These are phyloP conservation scores for Oligia strigilis DNA, from an alignment of 2,888 invertebrate genomes.

Conservation along the genomic window DNA sequence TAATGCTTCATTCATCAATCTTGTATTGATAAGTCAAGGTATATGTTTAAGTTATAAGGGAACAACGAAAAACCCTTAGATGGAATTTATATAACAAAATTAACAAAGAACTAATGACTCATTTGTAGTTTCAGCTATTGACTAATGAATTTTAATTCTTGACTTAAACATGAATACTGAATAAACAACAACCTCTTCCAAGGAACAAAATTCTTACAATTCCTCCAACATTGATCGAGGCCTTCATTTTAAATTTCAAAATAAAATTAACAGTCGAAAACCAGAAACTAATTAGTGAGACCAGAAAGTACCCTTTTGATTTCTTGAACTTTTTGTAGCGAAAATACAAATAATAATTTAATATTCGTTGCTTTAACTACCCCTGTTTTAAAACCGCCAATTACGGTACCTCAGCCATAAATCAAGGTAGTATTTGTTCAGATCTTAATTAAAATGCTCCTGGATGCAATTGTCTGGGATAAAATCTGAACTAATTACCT, in stretches of 20 bases:
- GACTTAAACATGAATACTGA: constrained; percentile 68
- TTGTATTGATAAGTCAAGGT: not conserved
- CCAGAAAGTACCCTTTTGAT: constrained; percentile 51
- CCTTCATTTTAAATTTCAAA: constrained; percentile 71
- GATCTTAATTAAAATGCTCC: constrained; percentile 73
- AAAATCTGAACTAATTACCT: constrained; percentile 66
- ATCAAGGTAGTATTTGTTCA: constrained; percentile 70
- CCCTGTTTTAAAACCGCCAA: constrained; percentile 67
- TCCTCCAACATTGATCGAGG: constrained; percentile 69
- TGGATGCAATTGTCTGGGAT: constrained; percentile 66
- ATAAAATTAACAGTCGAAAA: constrained; percentile 62
- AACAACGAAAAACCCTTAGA: constrained; percentile 37
- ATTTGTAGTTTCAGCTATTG: constrained; percentile 66
- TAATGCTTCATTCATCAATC: constrained; percentile 14
- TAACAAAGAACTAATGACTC: constrained; percentile 62
- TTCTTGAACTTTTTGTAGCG: constrained; percentile 54
- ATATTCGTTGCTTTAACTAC: constrained; percentile 69
- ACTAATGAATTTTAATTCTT: constrained; percentile 78
- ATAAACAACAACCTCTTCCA: constrained; percentile 70
- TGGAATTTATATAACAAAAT: constrained; percentile 56
- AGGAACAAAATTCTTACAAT: constrained; percentile 71
- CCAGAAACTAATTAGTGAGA: constrained; percentile 71
- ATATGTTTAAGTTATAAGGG: constrained; percentile 29
- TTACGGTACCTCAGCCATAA: constrained; percentile 71
- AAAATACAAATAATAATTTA: constrained; percentile 68